These are phyloP conservation scores for Diadophis punctatus DNA, from an alignment of 2,113 vertebrate genomes.

Conservation along the genomic window DNA sequence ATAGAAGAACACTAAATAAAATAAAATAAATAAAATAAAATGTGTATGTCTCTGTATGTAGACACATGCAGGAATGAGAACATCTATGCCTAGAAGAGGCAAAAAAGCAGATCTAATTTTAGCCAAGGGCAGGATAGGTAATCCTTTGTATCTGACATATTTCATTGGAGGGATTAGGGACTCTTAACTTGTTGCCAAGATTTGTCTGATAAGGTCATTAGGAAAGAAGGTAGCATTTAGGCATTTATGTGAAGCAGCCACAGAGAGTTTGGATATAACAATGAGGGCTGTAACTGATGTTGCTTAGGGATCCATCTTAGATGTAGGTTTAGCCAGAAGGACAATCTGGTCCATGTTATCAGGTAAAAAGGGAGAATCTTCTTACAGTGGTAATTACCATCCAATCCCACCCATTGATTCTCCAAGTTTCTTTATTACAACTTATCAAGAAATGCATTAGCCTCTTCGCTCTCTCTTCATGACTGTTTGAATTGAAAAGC, in stretches of 20 bases:
- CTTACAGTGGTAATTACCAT: not conserved
- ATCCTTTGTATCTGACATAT: slow-evolving; percentile 93
- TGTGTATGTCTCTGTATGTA: not conserved
- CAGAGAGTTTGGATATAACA: not conserved
- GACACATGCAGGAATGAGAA: not conserved
- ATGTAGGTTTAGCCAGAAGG: not conserved
- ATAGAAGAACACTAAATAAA: no score
- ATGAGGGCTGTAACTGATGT: not conserved
- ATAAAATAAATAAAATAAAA: no score
- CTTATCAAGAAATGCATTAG: not conserved
- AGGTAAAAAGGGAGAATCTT: not conserved
- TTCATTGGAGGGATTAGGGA: slow-evolving; percentile 82
- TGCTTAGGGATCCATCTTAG: not conserved
- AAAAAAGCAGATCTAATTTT: slow-evolving; percentile 82
- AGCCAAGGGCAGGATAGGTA: slow-evolving; percentile 82
- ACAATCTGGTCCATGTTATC: not conserved
- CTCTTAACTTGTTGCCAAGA: slow-evolving; percentile 66
- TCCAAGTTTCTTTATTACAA: not conserved
- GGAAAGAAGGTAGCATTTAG: not conserved
- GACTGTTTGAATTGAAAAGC: not conserved
- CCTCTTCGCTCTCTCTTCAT: not conserved
- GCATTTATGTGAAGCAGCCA: not conserved
- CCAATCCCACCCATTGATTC: not conserved
- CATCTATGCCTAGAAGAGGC: rapidly evolving
- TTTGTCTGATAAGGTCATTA: slow-evolving; percentile 10